Evolutionary conservation across 2,888 invertebrate species (phyloP).

Genomic region (Parasteatoda lunata): DNA sequence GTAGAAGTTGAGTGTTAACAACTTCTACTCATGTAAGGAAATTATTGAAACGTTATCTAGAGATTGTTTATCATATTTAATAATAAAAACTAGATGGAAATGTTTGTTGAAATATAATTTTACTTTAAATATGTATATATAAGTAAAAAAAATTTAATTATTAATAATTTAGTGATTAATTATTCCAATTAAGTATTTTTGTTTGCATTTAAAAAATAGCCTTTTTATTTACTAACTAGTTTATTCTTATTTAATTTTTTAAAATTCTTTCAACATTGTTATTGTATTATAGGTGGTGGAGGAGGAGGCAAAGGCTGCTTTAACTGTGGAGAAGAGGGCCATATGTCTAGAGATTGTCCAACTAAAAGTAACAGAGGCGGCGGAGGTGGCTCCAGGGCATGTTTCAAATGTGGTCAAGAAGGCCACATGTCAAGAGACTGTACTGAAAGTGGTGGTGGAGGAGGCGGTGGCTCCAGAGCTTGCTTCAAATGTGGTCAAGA

Average conservation of each 20-base stretch:
- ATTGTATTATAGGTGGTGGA: neutral
- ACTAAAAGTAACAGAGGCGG: slow-evolving; percentile 14
- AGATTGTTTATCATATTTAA: too few relatives aligned
- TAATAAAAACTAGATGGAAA: too few relatives aligned
- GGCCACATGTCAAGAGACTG: slow-evolving; percentile 69
- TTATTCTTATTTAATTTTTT: neutral
- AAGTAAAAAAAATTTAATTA: too few relatives aligned
- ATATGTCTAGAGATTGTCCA: slow-evolving; percentile 62
- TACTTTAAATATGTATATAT: too few relatives aligned
- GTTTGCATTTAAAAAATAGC: too few relatives aligned
- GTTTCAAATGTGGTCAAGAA: slow-evolving; percentile 70
- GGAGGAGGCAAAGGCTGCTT: slow-evolving; percentile 42
- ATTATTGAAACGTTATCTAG: too few relatives aligned
- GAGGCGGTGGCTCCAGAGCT: slow-evolving; percentile 14
- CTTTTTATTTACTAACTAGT: neutral
- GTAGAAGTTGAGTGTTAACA: too few relatives aligned
- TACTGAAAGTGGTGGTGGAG: slow-evolving; percentile 21
- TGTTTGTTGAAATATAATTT: too few relatives aligned
- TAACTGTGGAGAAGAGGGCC: slow-evolving; percentile 69
- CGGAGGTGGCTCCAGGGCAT: slow-evolving; percentile 2
- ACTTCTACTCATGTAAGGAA: too few relatives aligned
- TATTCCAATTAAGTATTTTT: too few relatives aligned
- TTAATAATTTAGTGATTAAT: too few relatives aligned
- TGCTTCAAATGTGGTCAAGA: slow-evolving; percentile 71
- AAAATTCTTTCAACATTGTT: neutral